Conservation (phyloP, 2,888 invertebrate genomes). For the Polia nebulosa region DNA sequence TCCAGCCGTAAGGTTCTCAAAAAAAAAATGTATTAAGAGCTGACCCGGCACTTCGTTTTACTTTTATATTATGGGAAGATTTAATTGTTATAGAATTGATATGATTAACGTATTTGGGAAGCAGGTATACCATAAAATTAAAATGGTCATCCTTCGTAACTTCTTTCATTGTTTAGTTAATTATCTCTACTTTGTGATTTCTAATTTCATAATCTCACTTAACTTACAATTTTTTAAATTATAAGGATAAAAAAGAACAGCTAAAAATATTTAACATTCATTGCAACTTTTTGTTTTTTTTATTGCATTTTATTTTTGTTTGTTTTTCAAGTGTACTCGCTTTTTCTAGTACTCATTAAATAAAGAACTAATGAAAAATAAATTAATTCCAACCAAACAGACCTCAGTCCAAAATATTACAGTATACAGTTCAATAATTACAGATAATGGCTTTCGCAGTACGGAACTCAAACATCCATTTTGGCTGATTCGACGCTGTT, state of each 20-base stretch:
- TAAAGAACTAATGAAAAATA: not conserved
- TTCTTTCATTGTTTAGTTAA: not conserved
- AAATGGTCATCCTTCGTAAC: not conserved
- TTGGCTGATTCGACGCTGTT: constrained; percentile 69
- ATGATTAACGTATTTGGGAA: not conserved
- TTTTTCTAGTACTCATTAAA: no score
- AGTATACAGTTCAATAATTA: constrained; percentile 63
- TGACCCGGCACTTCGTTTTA: constrained; percentile 26
- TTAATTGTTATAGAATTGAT: not conserved
- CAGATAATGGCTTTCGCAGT: constrained; percentile 70
- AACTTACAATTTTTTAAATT: not conserved
- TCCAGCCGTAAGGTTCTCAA: constrained; percentile 67
- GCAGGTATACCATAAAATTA: not conserved
- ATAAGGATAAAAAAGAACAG: not conserved
- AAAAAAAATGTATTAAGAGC: constrained; percentile 65
- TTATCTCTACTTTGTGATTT: not conserved
- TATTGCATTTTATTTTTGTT: no score
- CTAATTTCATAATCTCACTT: not conserved
- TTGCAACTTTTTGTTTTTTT: no score
- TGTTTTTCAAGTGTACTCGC: not conserved
- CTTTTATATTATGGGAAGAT: constrained; percentile 8
- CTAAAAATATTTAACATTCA: not conserved
- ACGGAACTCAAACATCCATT: constrained; percentile 73
- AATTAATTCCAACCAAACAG: not conserved
- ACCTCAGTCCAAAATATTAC: constrained; percentile 16